Base-by-base conservation (phyloP, 1,140 invertebrate species). In the Limonius californicus region DNA sequence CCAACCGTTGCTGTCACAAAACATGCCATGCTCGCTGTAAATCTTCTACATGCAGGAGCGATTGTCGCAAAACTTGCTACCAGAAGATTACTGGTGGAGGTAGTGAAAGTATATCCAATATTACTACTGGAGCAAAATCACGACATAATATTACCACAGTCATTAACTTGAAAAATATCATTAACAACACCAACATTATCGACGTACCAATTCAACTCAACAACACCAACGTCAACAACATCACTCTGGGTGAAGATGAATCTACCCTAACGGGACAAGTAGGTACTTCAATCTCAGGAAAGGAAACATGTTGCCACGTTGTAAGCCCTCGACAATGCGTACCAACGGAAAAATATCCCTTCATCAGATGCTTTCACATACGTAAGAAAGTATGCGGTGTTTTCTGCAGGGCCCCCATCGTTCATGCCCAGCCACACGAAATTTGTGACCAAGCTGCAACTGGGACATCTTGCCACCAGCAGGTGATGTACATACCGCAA, bases 101-200 rank as follows among this genome's bases (percentile, higher is more conserved):
- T 35, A n/a, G 20, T 14, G 4, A 15, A 9, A 27, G 27, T 2
- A n/a, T 56, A n/a, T 11, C 43, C 1, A 57, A 63, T 19, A 9
- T 50, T 32, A 19, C 21, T 50, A 19, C 15, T 11, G 8, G 20
- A 27, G 27, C 1, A 30, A 54, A 35, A 16, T 16, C 14, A 2
- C 12, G 23, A 9, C 73, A 67, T 27, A 75, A 75, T 58, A 73
- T 74, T 12, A 76, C 73, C 0, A 76, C 73, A 2, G 64, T 76
- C 0, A 76, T 76, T 1, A 69, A 74, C 59, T 59, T 76, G 35
- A 71, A 74, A 14, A 76, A 74, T 54, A 54, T 68, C 8, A 69
- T 76, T 15, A 76, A 76, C 43, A 72, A 70, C 43, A 74, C 74
- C 0, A 74, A 76, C 54, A 9, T 73, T 1, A 63, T 76, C n/a